A percentile compares a stretch with the other conserved stretches of the same genome.
Conservation (phyloP, 2,797 vertebrate genomes). For the Cryptoblepharus egeriae region DNA sequence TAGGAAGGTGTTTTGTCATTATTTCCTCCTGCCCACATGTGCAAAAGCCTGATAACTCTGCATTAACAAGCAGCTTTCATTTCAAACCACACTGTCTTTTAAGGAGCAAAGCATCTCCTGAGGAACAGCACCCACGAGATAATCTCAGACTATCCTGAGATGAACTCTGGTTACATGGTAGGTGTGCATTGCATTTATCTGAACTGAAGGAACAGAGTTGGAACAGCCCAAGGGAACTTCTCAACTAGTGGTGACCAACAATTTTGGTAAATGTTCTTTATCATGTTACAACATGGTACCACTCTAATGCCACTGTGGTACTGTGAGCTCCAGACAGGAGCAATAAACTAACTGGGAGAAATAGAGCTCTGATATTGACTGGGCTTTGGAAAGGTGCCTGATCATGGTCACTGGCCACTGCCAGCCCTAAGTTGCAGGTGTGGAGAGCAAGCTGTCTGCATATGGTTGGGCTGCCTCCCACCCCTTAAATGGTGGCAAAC, state of each 20-base stretch:
- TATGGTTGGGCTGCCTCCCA: no score
- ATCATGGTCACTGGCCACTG: no score
- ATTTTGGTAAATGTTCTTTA: neutral
- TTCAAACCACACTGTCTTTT: neutral
- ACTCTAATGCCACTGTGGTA: neutral
- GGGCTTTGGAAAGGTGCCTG: no score
- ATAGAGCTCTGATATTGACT: no score
- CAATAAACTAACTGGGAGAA: no score
- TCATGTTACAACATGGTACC: neutral
- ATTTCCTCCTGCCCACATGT: neutral
- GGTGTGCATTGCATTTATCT: neutral
- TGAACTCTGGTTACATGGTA: neutral
- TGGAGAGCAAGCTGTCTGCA: no score
- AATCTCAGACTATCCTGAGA: neutral
- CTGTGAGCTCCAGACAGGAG: no score
- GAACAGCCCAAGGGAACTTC: neutral
- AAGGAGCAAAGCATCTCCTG: neutral
- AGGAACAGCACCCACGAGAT: neutral
- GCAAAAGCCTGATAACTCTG: conserved; percentile 18
- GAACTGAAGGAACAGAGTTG: neutral
- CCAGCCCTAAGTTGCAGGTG: no score
- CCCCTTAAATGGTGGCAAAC: no score
- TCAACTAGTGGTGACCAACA: neutral
- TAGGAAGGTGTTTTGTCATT: neutral
- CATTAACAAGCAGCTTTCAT: conserved; percentile 1